These are phyloP conservation scores for Urocynchramus pylzowi DNA, from an alignment of 2,113 vertebrate genomes.

Conservation along the genomic window DNA sequence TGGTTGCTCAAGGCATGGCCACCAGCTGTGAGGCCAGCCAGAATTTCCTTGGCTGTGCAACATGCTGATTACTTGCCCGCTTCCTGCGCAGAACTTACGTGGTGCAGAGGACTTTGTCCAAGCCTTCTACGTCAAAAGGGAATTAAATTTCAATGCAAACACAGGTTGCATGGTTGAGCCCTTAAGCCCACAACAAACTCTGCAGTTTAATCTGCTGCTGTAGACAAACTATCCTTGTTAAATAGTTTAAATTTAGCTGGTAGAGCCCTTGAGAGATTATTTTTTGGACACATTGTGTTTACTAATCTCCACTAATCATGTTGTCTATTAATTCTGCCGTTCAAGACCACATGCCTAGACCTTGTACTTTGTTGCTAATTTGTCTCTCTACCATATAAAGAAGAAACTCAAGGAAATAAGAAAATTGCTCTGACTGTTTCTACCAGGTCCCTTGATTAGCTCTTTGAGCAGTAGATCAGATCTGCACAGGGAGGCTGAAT, in stretches of 20 bases:
- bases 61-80: rapidly evolving
- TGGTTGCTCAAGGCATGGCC: not conserved
- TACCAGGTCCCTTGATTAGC: not conserved
- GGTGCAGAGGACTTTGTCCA: not conserved
- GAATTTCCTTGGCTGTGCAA: not conserved
- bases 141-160: constrained; percentile 32
- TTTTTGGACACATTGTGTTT: constrained; percentile 16
- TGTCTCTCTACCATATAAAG: not conserved
- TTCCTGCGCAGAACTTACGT: not conserved
- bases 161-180: not conserved
- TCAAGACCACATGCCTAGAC: not conserved
- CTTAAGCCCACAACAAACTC: not conserved
- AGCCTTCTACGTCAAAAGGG: not conserved
- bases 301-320: not conserved
- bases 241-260: constrained; percentile 40
- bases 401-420: not conserved
- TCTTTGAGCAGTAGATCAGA: not conserved
- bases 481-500: not conserved
- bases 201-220: not conserved
- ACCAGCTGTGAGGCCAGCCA: not conserved
- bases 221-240: not conserved
- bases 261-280: constrained; percentile 6
- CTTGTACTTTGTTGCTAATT: not conserved
- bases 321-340: not conserved
- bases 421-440: not conserved